Percentiles rank a stretch among this genome's conserved stretches.
Conservation (phyloP, 2,797 vertebrate genomes). For the Protosalanx chinensis region DNA sequence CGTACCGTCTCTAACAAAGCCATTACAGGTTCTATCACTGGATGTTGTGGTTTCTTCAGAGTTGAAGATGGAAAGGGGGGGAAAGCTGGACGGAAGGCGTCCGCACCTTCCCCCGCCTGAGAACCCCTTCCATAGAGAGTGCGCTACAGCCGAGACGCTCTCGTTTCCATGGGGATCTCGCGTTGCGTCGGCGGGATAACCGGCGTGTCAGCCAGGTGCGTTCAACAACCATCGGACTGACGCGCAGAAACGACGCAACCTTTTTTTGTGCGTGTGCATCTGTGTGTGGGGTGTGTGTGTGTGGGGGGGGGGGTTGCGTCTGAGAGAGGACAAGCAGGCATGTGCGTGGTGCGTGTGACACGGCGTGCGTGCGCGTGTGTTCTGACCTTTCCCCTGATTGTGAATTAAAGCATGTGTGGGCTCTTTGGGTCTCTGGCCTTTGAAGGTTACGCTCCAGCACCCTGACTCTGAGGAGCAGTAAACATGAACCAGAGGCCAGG, state of each 20-base stretch:
- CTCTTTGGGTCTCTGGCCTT: constrained; percentile 54
- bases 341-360: constrained; percentile 27
- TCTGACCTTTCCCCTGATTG: constrained; percentile 66
- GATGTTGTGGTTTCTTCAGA: not conserved
- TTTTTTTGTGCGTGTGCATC: no score
- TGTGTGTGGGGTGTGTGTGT: not conserved
- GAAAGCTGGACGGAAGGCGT: no score
- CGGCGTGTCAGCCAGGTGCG: not conserved
- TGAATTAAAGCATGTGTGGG: constrained; percentile 56
- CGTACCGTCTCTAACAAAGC: no score
- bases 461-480: constrained; percentile 48
- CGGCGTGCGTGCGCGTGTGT: constrained; percentile 30
- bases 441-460: constrained; percentile 59
- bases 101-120: not conserved
- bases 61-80: not conserved
- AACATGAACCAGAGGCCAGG: constrained; percentile 36
- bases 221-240: not conserved
- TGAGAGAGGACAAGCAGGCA: no score
- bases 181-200: not conserved
- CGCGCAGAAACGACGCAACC: no score
- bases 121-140: not conserved
- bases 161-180: not conserved
- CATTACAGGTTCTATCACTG: no score
- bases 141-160: not conserved
- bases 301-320: no score